Percentiles rank a stretch among this genome's conserved stretches.
Conservation (phyloP, 2,113 vertebrate species). For the Rhinopomastus cyanomelas region DNA sequence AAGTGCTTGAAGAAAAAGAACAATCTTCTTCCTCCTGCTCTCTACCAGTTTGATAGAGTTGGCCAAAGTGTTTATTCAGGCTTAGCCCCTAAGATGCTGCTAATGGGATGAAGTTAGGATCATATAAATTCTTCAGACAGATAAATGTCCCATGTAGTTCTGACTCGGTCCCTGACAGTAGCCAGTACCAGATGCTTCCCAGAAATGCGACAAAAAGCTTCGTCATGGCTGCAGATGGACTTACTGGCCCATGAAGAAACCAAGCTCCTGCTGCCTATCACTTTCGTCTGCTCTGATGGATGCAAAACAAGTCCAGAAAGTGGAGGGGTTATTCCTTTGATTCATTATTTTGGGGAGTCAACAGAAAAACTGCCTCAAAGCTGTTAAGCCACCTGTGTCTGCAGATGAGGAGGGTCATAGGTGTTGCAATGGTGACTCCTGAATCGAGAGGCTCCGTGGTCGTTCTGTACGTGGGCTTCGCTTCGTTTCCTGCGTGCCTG, state of each 20-base stretch:
- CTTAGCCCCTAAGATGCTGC: not conserved
- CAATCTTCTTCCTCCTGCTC: not conserved
- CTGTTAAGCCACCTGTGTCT: not conserved
- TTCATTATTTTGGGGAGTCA: not conserved
- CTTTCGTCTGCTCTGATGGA: not conserved
- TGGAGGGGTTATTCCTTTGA: not conserved
- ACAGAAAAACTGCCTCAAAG: not conserved
- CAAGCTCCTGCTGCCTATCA: not conserved
- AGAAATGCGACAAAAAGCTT: not conserved
- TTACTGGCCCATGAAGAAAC: not conserved
- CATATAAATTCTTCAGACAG: not conserved
- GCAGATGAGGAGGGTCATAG: rapidly evolving
- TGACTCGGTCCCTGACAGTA: not conserved
- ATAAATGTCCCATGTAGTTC: not conserved
- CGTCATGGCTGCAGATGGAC: rapidly evolving
- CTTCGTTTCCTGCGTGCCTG: not conserved
- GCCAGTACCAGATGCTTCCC: not conserved
- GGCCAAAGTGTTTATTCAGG: not conserved
- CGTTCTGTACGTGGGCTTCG: not conserved
- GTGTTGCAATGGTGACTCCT: not conserved
- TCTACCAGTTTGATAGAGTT: not conserved
- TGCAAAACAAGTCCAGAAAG: not conserved
- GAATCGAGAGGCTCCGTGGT: not conserved
- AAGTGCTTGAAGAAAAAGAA: not conserved
- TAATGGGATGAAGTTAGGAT: not conserved